Evolutionary conservation across 2,113 vertebrate species (phyloP).

Genomic region (Pycnonotus jocosus): DNA sequence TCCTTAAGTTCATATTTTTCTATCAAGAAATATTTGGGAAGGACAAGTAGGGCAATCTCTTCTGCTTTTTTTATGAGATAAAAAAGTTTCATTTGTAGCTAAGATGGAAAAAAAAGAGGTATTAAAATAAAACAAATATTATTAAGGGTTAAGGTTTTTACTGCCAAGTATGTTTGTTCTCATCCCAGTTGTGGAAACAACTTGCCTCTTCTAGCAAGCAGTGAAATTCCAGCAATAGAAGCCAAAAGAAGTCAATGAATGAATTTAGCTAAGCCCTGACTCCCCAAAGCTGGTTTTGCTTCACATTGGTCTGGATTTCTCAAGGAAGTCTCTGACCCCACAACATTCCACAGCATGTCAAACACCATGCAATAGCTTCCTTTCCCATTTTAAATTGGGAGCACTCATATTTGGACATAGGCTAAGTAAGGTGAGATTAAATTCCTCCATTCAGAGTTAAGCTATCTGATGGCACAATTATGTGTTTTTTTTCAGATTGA

Average conservation of each 20-base stretch:
- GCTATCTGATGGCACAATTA: not conserved
- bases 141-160: not conserved
- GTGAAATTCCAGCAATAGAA: constrained; percentile 21
- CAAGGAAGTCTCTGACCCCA: not conserved
- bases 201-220: not conserved
- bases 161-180: not conserved
- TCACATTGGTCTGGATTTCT: not conserved
- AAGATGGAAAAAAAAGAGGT: not conserved
- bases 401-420: not conserved
- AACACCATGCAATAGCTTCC: not conserved
- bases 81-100: not conserved
- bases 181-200: not conserved
- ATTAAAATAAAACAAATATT: not conserved
- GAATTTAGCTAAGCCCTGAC: not conserved
- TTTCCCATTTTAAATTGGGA: not conserved
- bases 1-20: constrained; percentile 39
- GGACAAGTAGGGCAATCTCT: not conserved
- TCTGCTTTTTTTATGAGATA: not conserved
- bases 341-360: not conserved
- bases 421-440: not conserved
- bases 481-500: not conserved
- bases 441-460: not conserved
- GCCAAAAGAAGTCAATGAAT: not conserved
- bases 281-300: not conserved
- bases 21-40: constrained; percentile 6